phyloP scores from a whole-genome alignment of 2,113 vertebrate species.

The Silurus glanis region DNA sequence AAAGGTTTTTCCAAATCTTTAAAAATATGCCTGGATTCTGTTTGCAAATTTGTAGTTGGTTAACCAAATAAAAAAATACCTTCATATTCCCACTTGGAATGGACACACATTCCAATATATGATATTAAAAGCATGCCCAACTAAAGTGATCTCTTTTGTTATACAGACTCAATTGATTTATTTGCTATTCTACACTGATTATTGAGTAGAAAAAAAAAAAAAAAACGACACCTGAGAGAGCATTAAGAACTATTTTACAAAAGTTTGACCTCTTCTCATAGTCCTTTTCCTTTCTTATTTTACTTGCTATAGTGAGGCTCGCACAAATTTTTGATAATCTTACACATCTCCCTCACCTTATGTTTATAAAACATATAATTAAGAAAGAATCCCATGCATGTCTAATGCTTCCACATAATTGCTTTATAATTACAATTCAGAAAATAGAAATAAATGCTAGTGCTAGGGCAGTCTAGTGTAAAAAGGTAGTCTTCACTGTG shows the following conservation, averaged over 20 bases:
- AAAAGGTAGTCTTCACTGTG: not conserved
- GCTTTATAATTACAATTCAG: constrained; percentile 41
- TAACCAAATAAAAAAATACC: not conserved
- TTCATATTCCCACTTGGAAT: not conserved
- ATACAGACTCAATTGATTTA: not conserved
- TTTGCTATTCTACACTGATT: not conserved
- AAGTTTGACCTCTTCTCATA: not conserved
- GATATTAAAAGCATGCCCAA: no score
- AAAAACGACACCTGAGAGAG: not conserved
- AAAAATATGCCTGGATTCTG: not conserved
- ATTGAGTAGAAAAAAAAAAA: not conserved
- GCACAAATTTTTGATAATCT: not conserved
- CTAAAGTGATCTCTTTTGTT: not conserved
- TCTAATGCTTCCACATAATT: constrained; percentile 18
- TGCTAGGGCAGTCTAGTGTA: not conserved
- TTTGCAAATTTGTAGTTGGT: not conserved
- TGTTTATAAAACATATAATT: constrained; percentile 43
- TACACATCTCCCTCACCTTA: not conserved
- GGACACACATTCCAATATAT: not conserved
- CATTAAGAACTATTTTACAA: not conserved
- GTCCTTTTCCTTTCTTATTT: not conserved
- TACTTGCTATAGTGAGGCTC: not conserved
- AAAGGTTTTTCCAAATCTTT: not conserved
- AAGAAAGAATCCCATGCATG: constrained; percentile 32
- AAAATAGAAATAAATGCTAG: constrained; percentile 37